Base-by-base conservation (phyloP, 1,140 invertebrate genomes). In the Tribolium castaneum region DNA sequence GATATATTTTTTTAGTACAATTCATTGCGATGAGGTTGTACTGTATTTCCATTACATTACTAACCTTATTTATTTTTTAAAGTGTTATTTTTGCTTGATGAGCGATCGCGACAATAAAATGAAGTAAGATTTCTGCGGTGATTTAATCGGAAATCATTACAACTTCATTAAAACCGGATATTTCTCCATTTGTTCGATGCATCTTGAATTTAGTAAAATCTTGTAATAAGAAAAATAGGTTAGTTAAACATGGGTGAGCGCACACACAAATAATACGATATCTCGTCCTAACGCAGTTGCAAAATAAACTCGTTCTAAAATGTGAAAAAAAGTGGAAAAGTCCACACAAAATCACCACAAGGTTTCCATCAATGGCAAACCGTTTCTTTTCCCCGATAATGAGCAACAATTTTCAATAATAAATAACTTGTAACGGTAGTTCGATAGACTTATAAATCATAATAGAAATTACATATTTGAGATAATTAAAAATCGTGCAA, bases 391-490 rank as follows among this genome's bases (percentile, higher is more conserved):
- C 25, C n/a, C n/a, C 6, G n/a, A 22, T 66, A 66, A 66, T 66
- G n/a, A 66, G 34, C 59, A 35, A 66, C 13, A 66, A 66, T 66
- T 66, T 66, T 66, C 59, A 66, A 35, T 35, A n/a, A 14, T 66
- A 72, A 72, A 51, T 72, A 35, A 70, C 66, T 19, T 1, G 10
- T 72, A 51, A 50, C 70, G 45, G 50, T 50, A 34, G 50, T 14
- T 12, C 9, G 19, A 6, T 52, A n/a, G 10, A 50, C 12, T 25
- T 70, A 45, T 70, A 70, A 45, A 70, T 39, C 39, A 70, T 34
- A 34, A 13, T n/a, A 66, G 22, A 66, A 66, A 34, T 66, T n/a
- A 66, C 59, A 35, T n/a, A n/a, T 66, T 34, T 34, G 34, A n/a
- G 34, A 66, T 34, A 25, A 66, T 25, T 45, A 66, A 22, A 13